phyloP scores from a whole-genome alignment of 2,888 invertebrate species.

The Pegoplata infirma region DNA sequence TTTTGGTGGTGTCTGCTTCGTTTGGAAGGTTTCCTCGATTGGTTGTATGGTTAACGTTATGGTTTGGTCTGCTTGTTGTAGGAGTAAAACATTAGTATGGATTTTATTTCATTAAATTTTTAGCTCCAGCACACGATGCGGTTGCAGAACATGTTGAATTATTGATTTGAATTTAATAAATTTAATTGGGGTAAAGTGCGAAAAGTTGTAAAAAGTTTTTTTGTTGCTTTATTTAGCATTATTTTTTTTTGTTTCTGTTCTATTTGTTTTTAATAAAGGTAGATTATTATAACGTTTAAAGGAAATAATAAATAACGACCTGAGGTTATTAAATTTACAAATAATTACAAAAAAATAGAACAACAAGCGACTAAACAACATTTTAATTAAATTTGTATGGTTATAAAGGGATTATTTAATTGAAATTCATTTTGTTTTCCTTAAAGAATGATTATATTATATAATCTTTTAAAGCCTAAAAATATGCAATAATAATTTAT shows the following conservation, averaged over 20 bases:
- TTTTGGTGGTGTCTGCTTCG: not conserved
- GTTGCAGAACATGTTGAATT: slow-evolving; percentile 65
- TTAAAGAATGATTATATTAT: not conserved
- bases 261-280: slow-evolving; percentile 29
- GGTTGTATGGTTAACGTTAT: not conserved
- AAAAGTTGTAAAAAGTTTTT: slow-evolving; percentile 55
- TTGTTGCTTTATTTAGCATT: not conserved
- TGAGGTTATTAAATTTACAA: slow-evolving; percentile 43
- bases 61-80: not conserved
- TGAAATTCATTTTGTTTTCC: not conserved
- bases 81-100: not conserved
- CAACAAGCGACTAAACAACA: not conserved
- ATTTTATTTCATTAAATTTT: not conserved
- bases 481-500: not conserved
- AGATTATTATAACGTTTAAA: slow-evolving; percentile 59
- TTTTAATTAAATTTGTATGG: not conserved
- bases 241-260: not conserved
- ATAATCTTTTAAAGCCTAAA: not conserved
- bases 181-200: slow-evolving; percentile 68
- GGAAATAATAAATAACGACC: slow-evolving; percentile 37
- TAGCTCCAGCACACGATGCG: slow-evolving; percentile 17
- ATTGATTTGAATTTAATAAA: slow-evolving; percentile 72
- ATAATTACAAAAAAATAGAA: not conserved
- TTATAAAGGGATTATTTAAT: not conserved
- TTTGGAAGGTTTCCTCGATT: too few species aligned